Evolutionary conservation across 2,888 invertebrate genomes (phyloP).

Genomic region (Invenusta paracnida): DNA sequence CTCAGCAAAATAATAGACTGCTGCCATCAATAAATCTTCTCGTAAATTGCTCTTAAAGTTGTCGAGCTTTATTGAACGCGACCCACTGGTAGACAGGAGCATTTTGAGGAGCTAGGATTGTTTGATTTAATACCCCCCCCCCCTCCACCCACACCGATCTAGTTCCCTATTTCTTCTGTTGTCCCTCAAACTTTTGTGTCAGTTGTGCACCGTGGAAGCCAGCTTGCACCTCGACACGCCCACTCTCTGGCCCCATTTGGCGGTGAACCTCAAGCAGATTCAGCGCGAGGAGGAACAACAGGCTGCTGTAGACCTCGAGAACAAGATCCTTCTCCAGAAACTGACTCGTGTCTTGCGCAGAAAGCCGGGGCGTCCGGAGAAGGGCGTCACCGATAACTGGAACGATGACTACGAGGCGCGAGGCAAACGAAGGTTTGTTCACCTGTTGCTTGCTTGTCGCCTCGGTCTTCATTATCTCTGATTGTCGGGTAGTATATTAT

Average conservation of each 20-base stretch:
- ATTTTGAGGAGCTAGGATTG: too few species aligned
- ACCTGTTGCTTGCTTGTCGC: too few species aligned
- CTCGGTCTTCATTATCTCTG: too few species aligned
- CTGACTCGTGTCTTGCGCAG: conserved; percentile 6
- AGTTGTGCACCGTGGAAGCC: background rate
- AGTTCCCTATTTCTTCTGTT: background rate
- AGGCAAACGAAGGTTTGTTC: background rate
- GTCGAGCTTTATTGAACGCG: too few species aligned
- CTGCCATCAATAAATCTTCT: too few species aligned
- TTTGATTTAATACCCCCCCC: too few species aligned
- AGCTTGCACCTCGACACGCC: background rate
- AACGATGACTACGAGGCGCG: background rate
- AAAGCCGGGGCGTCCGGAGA: too few species aligned
- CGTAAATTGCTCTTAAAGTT: too few species aligned
- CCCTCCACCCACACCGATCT: too few species aligned
- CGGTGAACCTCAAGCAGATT: background rate
- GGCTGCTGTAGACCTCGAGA: background rate
- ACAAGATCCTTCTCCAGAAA: conserved; percentile 27
- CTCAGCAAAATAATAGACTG: too few species aligned
- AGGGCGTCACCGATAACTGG: background rate
- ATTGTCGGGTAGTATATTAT: too few species aligned
- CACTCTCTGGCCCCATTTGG: background rate
- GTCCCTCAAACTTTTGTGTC: background rate
- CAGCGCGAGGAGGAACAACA: conserved; percentile 15
- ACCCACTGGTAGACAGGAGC: too few species aligned